Conservation (phyloP, 2,797 vertebrate genomes). For the Todus mexicanus region DNA sequence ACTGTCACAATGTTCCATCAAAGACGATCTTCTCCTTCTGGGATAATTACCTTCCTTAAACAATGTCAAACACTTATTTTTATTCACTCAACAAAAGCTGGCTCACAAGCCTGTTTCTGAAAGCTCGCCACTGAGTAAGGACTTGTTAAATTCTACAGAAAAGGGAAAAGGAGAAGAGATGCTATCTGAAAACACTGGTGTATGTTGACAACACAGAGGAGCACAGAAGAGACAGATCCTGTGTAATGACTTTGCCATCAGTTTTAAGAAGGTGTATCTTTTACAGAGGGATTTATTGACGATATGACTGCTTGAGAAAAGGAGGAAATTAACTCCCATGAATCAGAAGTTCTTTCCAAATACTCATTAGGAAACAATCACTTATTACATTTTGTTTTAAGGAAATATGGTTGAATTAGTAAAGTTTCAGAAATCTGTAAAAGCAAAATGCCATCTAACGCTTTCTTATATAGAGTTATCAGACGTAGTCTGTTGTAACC, state of each 20-base stretch:
- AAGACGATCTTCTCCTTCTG: background rate
- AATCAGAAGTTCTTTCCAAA: background rate
- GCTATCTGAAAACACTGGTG: background rate
- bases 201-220: background rate
- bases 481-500: background rate
- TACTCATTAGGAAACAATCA: background rate
- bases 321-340: constrained; percentile 2
- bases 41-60: background rate
- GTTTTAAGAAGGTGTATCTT: background rate
- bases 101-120: background rate
- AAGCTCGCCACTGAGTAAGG: background rate
- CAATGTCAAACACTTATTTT: background rate
- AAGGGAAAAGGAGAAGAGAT: constrained; percentile 8
- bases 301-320: background rate
- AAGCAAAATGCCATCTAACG: background rate
- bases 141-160: background rate
- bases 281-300: background rate
- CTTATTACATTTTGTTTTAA: background rate
- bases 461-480: background rate
- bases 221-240: background rate
- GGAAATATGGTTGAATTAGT: background rate
- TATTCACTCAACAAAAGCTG: background rate
- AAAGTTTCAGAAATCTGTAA: background rate
- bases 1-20: background rate
- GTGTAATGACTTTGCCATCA: background rate